These are phyloP conservation scores for Trematocara unimaculatum DNA, from an alignment of 2,113 vertebrate genomes.

Conservation along the genomic window DNA sequence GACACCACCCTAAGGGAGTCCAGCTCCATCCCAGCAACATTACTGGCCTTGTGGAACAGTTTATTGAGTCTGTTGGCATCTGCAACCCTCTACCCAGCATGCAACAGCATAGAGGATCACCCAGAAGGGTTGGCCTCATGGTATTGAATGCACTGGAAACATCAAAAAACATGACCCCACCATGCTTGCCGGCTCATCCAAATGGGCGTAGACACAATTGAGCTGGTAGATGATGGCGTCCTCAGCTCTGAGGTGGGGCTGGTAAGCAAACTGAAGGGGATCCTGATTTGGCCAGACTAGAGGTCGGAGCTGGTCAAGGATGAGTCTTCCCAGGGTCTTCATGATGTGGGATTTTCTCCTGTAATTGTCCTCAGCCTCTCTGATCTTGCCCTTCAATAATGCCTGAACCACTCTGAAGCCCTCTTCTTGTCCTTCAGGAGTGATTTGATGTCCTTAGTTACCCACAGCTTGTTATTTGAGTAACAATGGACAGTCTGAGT, in stretches of 20 bases:
- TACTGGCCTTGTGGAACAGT: neutral
- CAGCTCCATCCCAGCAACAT: neutral
- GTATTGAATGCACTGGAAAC: neutral
- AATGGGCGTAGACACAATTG: neutral
- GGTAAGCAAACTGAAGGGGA: neutral
- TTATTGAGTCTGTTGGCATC: neutral
- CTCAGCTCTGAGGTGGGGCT: neutral
- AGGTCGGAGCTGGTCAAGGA: neutral
- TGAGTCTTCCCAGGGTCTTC: neutral
- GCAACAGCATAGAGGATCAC: neutral
- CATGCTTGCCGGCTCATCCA: neutral
- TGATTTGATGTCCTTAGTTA: neutral
- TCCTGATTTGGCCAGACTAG: neutral
- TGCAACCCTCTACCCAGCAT: neutral
- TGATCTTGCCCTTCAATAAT: neutral
- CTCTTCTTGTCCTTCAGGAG: neutral
- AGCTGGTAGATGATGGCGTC: neutral
- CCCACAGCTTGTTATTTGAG: neutral
- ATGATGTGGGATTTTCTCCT: neutral
- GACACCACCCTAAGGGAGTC: neutral
- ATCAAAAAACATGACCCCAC: neutral
- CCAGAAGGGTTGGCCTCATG: neutral
- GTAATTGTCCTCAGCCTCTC: neutral
- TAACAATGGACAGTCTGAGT: neutral
- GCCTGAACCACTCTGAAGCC: neutral